Conservation (phyloP, 2,888 invertebrate genomes). For the Scotopteryx bipunctaria region DNA sequence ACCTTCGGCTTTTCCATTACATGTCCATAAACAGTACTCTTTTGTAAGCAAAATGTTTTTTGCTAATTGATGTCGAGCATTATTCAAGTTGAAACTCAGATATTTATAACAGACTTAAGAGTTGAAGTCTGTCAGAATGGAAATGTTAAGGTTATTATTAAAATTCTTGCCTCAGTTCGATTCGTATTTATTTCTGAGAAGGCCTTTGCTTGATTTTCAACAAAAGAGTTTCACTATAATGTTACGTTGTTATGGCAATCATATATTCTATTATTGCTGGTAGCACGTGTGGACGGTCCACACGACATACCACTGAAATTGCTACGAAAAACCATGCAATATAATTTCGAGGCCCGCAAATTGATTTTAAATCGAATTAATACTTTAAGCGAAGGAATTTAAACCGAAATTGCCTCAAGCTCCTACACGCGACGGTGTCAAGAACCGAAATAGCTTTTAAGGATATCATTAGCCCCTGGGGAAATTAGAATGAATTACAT, state of each 20-base stretch:
- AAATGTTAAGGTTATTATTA: constrained; percentile 1
- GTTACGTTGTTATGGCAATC: neutral
- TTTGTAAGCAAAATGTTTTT: constrained; percentile 20
- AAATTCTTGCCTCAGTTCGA: neutral
- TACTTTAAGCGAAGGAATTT: constrained; percentile 42
- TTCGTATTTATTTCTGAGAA: neutral
- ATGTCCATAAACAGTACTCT: constrained; percentile 33
- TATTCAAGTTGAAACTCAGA: constrained; percentile 14
- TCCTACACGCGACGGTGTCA: constrained; percentile 45
- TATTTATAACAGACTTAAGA: constrained; percentile 5
- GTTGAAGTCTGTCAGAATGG: constrained; percentile 4
- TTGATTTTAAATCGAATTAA: constrained; percentile 43
- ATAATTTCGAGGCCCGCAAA: constrained; percentile 20
- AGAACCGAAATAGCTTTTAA: constrained; percentile 64
- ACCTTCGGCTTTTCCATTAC: constrained; percentile 53
- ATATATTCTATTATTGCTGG: too few species aligned
- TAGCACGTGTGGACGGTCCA: too few species aligned
- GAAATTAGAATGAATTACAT: constrained; percentile 74
- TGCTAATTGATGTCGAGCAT: constrained; percentile 22
- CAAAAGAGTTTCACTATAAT: neutral
- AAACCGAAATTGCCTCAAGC: constrained; percentile 44
- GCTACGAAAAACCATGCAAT: neutral
- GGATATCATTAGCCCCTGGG: constrained; percentile 69
- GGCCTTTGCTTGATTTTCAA: neutral
- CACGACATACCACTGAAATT: neutral